Evolutionary conservation across 2,113 vertebrate genomes (phyloP).

Genomic region (Thermophis baileyi): DNA sequence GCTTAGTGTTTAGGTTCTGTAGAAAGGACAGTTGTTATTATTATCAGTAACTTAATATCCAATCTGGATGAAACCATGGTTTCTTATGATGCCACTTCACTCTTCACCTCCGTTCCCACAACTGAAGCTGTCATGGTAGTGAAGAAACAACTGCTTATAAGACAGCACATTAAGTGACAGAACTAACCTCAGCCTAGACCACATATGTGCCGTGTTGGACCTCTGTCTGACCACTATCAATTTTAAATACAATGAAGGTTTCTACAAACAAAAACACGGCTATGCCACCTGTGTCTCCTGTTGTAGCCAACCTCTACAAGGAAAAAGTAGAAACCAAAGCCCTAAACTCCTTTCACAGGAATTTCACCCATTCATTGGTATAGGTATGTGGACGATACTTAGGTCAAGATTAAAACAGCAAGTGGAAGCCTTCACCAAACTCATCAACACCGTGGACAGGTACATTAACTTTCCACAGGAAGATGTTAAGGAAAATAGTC

Average conservation of each 20-base stretch:
- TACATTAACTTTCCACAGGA: no score
- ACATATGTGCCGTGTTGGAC: neutral
- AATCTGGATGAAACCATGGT: neutral
- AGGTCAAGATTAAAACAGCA: neutral
- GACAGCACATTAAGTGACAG: neutral
- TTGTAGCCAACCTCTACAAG: neutral
- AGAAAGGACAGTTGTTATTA: conserved; percentile 7
- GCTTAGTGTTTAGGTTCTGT: no score
- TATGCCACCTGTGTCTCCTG: neutral
- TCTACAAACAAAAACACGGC: neutral
- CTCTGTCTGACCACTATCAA: neutral
- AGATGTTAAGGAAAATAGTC: no score
- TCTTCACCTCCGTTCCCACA: neutral
- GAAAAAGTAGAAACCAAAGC: neutral
- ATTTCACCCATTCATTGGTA: neutral
- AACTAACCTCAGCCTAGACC: neutral
- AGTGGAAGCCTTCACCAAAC: neutral
- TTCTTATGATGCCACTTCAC: neutral
- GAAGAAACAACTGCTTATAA: neutral
- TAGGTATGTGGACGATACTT: neutral
- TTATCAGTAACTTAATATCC: neutral
- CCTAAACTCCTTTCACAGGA: neutral
- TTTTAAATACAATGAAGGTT: neutral
- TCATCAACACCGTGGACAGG: neutral
- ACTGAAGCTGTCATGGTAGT: neutral